phyloP scores from a whole-genome alignment of 2,113 vertebrate species.

The Okapia johnstoni region DNA sequence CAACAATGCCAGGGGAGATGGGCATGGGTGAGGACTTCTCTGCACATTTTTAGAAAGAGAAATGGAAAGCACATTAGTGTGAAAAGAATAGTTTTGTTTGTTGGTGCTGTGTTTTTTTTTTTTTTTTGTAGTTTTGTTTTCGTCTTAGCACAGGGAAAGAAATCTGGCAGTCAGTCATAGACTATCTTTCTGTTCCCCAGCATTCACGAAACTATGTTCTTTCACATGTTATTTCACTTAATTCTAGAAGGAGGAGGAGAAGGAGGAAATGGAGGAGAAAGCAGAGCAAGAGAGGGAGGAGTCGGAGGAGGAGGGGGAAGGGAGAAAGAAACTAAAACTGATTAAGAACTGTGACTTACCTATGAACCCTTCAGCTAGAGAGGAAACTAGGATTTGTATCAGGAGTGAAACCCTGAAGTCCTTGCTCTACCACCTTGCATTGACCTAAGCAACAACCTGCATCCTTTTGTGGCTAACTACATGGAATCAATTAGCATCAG shows the following conservation, averaged over 20 bases:
- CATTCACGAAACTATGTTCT: neutral
- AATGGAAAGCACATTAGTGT: neutral
- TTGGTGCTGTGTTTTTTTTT: neutral
- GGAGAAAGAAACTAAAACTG: neutral
- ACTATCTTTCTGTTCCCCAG: neutral
- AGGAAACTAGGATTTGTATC: neutral
- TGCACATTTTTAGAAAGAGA: neutral
- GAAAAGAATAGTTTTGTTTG: neutral
- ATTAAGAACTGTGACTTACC: neutral
- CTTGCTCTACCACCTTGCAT: neutral
- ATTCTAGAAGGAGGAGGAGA: neutral
- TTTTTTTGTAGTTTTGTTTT: neutral
- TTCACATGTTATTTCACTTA: slow-evolving; percentile 12
- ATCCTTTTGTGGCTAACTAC: neutral
- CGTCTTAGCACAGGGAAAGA: neutral
- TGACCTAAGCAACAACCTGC: neutral
- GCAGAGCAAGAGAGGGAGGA: fast-evolving
- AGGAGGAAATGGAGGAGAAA: neutral
- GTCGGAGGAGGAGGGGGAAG: too few species aligned
- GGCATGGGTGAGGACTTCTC: neutral
- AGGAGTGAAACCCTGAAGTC: neutral
- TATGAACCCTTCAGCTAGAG: neutral
- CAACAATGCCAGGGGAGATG: neutral
- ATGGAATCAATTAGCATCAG: neutral
- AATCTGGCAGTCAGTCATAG: neutral